These are phyloP conservation scores for Gymnosoma rotundatum DNA, from an alignment of 2,888 invertebrate genomes.

Conservation along the genomic window DNA sequence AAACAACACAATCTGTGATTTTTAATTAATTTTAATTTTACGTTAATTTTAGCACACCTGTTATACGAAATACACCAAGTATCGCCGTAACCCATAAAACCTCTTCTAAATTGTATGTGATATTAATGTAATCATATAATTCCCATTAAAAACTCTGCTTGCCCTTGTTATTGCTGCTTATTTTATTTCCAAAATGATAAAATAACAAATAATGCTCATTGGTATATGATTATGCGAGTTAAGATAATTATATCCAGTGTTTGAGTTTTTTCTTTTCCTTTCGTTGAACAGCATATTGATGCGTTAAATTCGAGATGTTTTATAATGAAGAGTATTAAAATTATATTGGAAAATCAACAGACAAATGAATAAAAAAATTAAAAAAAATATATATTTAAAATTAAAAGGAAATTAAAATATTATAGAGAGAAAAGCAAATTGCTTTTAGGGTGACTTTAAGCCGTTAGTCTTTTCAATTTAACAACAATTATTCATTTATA, in stretches of 20 bases:
- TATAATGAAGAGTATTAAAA: conserved; percentile 33
- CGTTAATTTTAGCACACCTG: too few relatives aligned
- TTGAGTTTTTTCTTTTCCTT: neutral
- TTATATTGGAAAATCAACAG: neutral
- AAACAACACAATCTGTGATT: too few relatives aligned
- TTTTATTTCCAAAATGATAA: conserved; percentile 36
- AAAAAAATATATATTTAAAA: too few relatives aligned
- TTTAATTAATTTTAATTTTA: too few relatives aligned
- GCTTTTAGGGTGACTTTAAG: too few relatives aligned
- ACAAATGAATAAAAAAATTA: neutral
- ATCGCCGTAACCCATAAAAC: conserved; percentile 39
- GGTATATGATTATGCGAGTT: conserved; percentile 41
- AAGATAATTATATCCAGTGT: conserved; percentile 29
- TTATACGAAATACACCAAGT: neutral
- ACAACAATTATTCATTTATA: neutral
- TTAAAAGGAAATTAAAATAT: neutral
- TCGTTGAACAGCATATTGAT: conserved; percentile 4
- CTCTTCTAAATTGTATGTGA: conserved; percentile 41
- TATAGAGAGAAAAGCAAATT: neutral
- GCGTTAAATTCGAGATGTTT: conserved; percentile 41
- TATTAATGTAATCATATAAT: conserved; percentile 48
- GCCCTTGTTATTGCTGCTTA: neutral
- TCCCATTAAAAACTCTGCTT: conserved; percentile 6
- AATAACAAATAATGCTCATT: conserved; percentile 49
- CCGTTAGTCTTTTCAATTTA: too few relatives aligned